A percentile compares a stretch with the other conserved stretches of the same genome.
These are phyloP conservation scores for Zaprionus kolodkinae DNA, from an alignment of 1,140 invertebrate species.

Conservation along the genomic window DNA sequence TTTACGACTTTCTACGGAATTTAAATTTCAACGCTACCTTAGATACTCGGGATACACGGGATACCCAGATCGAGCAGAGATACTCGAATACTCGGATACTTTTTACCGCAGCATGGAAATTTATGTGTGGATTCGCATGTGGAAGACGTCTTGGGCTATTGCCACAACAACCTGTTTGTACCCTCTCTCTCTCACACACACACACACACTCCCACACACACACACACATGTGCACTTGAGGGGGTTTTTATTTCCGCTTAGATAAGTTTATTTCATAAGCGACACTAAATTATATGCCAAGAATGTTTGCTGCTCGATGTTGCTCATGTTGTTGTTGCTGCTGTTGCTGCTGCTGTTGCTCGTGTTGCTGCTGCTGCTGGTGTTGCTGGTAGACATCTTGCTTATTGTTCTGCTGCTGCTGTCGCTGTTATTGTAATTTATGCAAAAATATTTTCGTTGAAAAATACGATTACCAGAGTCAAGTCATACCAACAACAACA, in stretches of 20 bases:
- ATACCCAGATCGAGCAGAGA: constrained; percentile 32
- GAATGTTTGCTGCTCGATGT: constrained; percentile 49
- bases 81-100: constrained; percentile 71
- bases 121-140: constrained; percentile 65
- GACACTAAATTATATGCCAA: constrained; percentile 81
- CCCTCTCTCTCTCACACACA: constrained; percentile 6
- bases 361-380: constrained; percentile 43
- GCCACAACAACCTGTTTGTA: constrained; percentile 71
- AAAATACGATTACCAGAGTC: constrained; percentile 60
- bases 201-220: constrained; percentile 38
- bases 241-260: constrained; percentile 78
- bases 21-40: constrained; percentile 70
- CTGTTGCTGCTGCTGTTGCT: constrained; percentile 39
- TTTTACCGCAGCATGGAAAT: constrained; percentile 64
- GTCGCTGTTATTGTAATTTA: constrained; percentile 77
- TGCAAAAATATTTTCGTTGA: constrained; percentile 80
- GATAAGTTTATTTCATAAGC: constrained; percentile 83
- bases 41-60: constrained; percentile 26
- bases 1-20: constrained; percentile 79
- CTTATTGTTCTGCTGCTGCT: constrained; percentile 67
- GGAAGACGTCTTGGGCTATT: constrained; percentile 31
- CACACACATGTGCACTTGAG: constrained; percentile 23
- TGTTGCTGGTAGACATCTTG: constrained; percentile 76
- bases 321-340: neutral
- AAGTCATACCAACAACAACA: constrained; percentile 14